Percentiles rank a stretch among this genome's conserved stretches.
Conservation (phyloP, 2,113 vertebrate species). For the Lutjanus erythropterus region DNA sequence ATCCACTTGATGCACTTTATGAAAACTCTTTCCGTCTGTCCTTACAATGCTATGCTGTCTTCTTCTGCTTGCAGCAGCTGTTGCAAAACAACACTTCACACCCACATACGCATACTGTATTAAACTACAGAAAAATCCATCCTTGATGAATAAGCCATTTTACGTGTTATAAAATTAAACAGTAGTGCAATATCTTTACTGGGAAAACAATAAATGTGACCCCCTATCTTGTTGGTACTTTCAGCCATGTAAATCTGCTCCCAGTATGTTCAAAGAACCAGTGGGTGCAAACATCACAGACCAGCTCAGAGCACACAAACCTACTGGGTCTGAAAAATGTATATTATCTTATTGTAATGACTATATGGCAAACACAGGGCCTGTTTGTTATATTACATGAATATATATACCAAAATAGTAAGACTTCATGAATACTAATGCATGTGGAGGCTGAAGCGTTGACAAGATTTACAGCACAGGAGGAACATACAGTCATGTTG, state of each 20-base stretch:
- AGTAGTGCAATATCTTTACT: background rate
- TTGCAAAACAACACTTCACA: conserved; percentile 2
- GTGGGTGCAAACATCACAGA: conserved; percentile 13
- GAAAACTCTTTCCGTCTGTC: background rate
- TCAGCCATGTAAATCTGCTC: background rate
- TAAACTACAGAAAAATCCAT: background rate
- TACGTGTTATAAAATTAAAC: too few species aligned
- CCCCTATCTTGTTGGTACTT: background rate
- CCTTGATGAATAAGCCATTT: background rate
- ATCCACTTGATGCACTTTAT: background rate
- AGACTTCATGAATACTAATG: conserved; percentile 55
- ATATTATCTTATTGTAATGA: conserved; percentile 33
- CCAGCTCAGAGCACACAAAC: background rate
- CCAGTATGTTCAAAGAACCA: background rate
- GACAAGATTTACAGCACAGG: background rate
- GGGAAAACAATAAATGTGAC: background rate
- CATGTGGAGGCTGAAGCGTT: conserved; percentile 1
- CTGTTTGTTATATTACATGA: conserved; percentile 17
- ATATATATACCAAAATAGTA: conserved; percentile 19
- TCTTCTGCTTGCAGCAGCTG: background rate
- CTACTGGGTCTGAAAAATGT: background rate
- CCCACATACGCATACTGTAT: background rate
- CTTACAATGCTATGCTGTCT: background rate
- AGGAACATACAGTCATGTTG: too few species aligned
- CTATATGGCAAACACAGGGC: background rate